These are phyloP conservation scores for Micromussa lordhowensis DNA, from an alignment of 92 coral and sea anemone genomes.

Conservation along the genomic window DNA sequence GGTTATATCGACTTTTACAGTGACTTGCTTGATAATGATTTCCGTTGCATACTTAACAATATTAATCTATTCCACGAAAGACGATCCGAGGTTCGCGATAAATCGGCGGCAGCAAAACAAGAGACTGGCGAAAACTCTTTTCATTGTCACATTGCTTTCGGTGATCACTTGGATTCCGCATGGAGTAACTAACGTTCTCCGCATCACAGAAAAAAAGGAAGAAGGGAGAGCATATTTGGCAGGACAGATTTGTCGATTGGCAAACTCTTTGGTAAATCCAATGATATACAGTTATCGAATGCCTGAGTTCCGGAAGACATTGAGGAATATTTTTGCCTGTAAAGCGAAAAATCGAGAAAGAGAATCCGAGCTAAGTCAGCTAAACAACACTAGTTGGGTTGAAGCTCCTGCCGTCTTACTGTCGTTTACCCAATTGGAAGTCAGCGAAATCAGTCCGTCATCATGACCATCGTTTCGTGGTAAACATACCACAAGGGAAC, in stretches of 20 bases:
- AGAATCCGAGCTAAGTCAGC: background rate
- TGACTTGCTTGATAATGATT: background rate
- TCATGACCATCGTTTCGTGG: background rate
- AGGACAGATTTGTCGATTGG: conserved; percentile 9
- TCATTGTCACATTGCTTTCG: conserved; percentile 7
- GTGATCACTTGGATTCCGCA: background rate
- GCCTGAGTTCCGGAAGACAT: conserved; percentile 1
- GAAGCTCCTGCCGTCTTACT: background rate
- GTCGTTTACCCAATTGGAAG: background rate
- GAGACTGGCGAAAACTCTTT: conserved; percentile 9
- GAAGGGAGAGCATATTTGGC: background rate
- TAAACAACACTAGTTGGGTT: background rate
- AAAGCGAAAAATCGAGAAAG: background rate
- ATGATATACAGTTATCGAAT: conserved; percentile 1
- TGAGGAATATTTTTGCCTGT: background rate
- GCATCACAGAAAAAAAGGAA: background rate
- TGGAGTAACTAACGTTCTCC: background rate
- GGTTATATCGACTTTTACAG: background rate
- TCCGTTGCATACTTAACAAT: background rate
- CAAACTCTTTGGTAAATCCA: conserved; percentile 11
- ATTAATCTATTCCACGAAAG: background rate
- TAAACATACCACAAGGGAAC: too few species aligned
- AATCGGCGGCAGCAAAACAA: background rate
- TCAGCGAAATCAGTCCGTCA: background rate
- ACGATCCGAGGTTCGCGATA: background rate